These are phyloP conservation scores for Drosophila colorata DNA, from an alignment of 2,888 invertebrate genomes.

Conservation along the genomic window DNA sequence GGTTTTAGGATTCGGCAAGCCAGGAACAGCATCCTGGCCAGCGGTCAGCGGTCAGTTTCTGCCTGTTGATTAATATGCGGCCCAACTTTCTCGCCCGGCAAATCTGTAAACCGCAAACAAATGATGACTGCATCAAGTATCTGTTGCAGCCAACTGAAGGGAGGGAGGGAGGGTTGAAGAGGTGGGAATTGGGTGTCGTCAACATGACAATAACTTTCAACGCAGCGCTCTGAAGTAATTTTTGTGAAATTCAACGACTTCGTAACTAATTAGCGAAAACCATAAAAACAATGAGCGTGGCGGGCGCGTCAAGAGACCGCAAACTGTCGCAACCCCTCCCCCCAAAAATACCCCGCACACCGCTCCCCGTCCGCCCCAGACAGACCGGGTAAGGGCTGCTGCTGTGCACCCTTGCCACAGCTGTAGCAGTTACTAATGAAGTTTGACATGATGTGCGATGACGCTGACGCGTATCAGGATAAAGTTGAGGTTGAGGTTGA, in stretches of 20 bases:
- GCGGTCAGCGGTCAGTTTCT: conserved; percentile 27
- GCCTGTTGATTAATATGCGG: conserved; percentile 45
- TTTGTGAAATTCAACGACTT: conserved; percentile 82
- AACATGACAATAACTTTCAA: conserved; percentile 58
- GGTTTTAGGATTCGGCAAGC: background rate
- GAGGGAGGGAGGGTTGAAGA: too few species aligned
- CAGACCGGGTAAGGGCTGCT: conserved; percentile 12
- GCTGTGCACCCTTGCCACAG: conserved; percentile 29
- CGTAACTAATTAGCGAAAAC: conserved; percentile 83
- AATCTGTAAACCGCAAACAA: conserved; percentile 24
- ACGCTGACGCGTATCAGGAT: conserved; percentile 52
- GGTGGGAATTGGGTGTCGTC: conserved; percentile 21
- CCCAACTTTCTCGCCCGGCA: background rate
- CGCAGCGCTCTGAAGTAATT: conserved; percentile 56
- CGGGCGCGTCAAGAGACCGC: conserved; percentile 49
- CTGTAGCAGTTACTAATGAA: conserved; percentile 65
- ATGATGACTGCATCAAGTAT: conserved; percentile 54
- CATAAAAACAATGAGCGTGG: conserved; percentile 80
- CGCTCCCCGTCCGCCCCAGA: conserved; percentile 7
- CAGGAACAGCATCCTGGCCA: conserved; percentile 3
- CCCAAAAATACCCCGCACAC: too few species aligned
- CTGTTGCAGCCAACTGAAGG: conserved; percentile 1
- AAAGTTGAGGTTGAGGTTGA: conserved; percentile 31
- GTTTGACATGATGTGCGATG: conserved; percentile 73
- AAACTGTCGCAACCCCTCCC: conserved; percentile 41